phyloP scores from a whole-genome alignment of 2,113 vertebrate genomes.

The Sander vitreus region DNA sequence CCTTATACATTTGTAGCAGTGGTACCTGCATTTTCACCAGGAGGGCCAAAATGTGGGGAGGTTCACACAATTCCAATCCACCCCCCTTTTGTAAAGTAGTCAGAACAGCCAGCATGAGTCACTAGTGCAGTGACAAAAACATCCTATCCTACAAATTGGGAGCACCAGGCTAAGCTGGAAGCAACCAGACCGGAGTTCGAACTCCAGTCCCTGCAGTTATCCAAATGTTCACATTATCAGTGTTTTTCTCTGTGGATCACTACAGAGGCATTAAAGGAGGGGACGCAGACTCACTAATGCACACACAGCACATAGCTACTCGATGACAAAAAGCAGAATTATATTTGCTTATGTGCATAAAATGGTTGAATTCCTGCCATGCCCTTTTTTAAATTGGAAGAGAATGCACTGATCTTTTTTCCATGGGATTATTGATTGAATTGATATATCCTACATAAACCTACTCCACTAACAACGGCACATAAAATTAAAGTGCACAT shows the following conservation, averaged over 20 bases:
- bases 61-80: neutral
- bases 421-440: neutral
- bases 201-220: neutral
- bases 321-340: neutral
- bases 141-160: neutral
- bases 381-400: neutral
- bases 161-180: neutral
- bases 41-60: neutral
- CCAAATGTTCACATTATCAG: conserved; percentile 9
- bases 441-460: neutral
- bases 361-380: conserved; percentile 2
- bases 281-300: neutral
- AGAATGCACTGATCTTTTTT: neutral
- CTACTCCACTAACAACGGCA: neutral
- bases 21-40: neutral
- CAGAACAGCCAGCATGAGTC: neutral
- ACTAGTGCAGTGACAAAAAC: neutral
- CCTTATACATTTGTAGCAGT: neutral
- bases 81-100: neutral
- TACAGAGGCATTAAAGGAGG: neutral
- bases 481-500: neutral
- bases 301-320: neutral
- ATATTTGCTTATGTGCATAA: neutral
- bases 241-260: conserved; percentile 4
- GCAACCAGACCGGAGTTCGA: neutral